phyloP scores from a whole-genome alignment of 1,140 invertebrate genomes.

The Dufourea novaeangliae region DNA sequence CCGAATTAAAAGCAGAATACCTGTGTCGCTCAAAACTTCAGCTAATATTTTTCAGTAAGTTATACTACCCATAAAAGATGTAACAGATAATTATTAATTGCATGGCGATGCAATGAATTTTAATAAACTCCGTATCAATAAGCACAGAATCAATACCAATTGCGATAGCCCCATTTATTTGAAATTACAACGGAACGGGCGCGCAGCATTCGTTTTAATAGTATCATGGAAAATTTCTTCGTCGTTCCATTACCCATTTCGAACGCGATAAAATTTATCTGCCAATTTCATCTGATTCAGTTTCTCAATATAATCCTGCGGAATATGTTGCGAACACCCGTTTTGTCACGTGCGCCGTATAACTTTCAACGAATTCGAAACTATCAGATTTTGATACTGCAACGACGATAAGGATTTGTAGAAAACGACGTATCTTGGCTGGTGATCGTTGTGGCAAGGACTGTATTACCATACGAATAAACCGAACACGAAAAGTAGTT shows the following conservation, averaged over 20 bases:
- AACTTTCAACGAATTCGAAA: background rate
- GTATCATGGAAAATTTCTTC: background rate
- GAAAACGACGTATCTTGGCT: background rate
- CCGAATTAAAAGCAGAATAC: no score
- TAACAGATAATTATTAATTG: no score
- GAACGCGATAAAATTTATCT: conserved; percentile 2
- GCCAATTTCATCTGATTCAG: background rate
- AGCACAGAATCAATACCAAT: background rate
- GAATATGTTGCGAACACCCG: background rate
- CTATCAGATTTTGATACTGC: conserved; percentile 20
- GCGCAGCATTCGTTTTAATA: background rate
- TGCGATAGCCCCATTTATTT: background rate
- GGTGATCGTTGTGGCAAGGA: background rate
- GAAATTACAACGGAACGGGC: background rate
- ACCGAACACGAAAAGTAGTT: background rate
- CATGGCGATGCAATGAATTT: background rate
- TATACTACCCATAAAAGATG: no score
- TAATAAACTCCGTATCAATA: background rate
- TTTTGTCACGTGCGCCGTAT: background rate
- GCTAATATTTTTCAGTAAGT: no score
- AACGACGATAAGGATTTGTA: background rate
- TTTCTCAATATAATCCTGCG: background rate
- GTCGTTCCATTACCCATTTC: background rate
- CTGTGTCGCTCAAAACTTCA: no score
- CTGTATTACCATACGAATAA: background rate